A percentile compares a stretch with the other conserved stretches of the same genome.
Evolutionary conservation across 2,113 vertebrate genomes (phyloP).

Genomic region (Trogon surrucura): DNA sequence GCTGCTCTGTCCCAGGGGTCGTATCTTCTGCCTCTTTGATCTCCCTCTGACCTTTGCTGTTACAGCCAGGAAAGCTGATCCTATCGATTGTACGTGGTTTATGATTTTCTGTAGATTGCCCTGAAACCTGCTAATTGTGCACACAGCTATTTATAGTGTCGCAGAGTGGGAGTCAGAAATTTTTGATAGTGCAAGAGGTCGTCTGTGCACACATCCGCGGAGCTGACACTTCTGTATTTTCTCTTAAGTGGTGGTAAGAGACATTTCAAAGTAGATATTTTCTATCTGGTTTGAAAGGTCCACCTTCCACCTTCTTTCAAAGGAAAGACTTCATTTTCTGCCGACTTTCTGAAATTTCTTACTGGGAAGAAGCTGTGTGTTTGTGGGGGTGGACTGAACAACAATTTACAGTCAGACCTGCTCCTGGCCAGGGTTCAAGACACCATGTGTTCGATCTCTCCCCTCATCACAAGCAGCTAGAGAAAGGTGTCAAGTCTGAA

Average conservation of each 20-base stretch:
- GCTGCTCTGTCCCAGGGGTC: neutral
- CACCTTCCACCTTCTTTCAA: neutral
- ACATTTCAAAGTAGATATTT: neutral
- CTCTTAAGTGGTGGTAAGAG: neutral
- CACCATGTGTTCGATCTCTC: rapidly evolving
- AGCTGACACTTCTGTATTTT: neutral
- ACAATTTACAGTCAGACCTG: neutral
- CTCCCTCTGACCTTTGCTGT: neutral
- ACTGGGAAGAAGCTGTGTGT: neutral
- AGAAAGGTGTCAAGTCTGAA: neutral
- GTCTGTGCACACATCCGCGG: rapidly evolving
- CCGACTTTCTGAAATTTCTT: neutral
- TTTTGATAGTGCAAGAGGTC: neutral
- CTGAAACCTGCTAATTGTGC: slow-evolving; percentile 31
- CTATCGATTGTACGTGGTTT: neutral
- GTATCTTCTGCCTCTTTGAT: neutral
- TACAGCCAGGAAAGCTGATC: slow-evolving; percentile 1
- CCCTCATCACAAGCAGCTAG: neutral
- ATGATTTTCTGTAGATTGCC: slow-evolving; percentile 22
- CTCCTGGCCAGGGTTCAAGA: neutral
- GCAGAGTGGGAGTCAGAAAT: neutral
- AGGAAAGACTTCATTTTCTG: neutral
- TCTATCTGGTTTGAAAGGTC: neutral
- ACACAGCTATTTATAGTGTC: neutral
- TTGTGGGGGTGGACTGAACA: neutral